A percentile compares a stretch with the other conserved stretches of the same genome.
Evolutionary conservation across 2,113 vertebrate species (phyloP).

Genomic region (Ptilonorhynchus violaceus): DNA sequence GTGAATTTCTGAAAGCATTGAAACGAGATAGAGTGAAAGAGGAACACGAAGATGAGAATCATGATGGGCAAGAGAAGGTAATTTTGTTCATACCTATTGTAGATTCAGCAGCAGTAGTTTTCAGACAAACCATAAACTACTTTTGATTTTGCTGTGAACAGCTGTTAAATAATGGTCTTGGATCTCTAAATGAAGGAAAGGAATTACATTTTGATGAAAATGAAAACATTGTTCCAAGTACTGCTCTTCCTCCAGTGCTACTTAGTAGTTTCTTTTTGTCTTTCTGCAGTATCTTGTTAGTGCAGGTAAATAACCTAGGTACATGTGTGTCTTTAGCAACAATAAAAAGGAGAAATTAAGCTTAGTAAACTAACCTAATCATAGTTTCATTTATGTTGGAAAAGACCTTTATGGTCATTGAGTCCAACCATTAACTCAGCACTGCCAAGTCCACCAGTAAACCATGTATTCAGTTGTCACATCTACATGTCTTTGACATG

Average conservation of each 20-base stretch:
- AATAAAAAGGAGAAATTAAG: neutral
- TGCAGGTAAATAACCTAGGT: neutral
- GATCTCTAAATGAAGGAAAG: neutral
- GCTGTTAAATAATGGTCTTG: neutral
- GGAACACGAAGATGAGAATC: conserved; percentile 63
- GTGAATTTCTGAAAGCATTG: conserved; percentile 77
- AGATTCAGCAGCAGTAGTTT: neutral
- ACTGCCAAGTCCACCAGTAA: neutral
- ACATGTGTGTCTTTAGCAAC: neutral
- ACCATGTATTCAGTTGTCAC: neutral
- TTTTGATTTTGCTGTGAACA: neutral
- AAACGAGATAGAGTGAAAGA: conserved; percentile 74
- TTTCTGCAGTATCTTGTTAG: neutral
- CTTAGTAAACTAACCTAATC: neutral
- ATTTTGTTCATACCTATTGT: neutral
- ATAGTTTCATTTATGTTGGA: neutral
- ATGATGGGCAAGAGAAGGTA: conserved; percentile 72
- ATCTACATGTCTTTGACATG: neutral
- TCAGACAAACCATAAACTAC: neutral
- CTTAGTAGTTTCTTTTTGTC: neutral
- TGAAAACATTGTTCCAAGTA: neutral
- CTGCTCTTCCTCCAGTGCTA: neutral
- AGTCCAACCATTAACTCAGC: neutral
- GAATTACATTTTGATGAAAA: neutral
- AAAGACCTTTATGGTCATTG: fast-evolving